Evolutionary conservation across 2,888 invertebrate genomes (phyloP).

Genomic region (Stenurella melanura): DNA sequence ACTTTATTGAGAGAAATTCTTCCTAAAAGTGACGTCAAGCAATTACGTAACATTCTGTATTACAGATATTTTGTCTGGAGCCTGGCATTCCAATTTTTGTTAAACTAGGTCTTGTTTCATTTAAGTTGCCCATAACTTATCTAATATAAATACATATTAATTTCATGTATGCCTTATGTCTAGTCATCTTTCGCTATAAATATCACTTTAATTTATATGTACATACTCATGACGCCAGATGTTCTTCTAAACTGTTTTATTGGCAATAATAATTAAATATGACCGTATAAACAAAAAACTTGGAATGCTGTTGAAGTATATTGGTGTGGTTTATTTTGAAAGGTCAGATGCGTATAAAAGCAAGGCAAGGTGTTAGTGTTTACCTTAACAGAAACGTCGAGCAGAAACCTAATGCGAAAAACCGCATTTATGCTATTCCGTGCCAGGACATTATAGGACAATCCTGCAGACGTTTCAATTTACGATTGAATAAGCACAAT

Average conservation of each 20-base stretch:
- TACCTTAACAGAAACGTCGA: too few species aligned
- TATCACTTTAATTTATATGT: slow-evolving; percentile 8
- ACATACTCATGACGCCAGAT: slow-evolving; percentile 7
- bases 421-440: too few species aligned
- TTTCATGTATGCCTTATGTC: not conserved
- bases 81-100: not conserved
- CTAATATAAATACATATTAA: slow-evolving; percentile 4
- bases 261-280: slow-evolving; percentile 27
- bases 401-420: too few species aligned
- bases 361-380: not conserved
- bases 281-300: slow-evolving; percentile 1
- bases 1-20: too few species aligned
- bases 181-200: not conserved
- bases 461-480: too few species aligned
- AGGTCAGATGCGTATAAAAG: not conserved
- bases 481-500: too few species aligned
- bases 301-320: slow-evolving; percentile 9
- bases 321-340: not conserved
- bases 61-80: not conserved
- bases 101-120: not conserved
- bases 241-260: slow-evolving; percentile 13
- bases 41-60: not conserved
- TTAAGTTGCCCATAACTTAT: not conserved
- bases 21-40: not conserved
- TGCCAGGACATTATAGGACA: too few species aligned